Conservation (phyloP, 2,888 invertebrate species). For the Keiferia lycopersicella region DNA sequence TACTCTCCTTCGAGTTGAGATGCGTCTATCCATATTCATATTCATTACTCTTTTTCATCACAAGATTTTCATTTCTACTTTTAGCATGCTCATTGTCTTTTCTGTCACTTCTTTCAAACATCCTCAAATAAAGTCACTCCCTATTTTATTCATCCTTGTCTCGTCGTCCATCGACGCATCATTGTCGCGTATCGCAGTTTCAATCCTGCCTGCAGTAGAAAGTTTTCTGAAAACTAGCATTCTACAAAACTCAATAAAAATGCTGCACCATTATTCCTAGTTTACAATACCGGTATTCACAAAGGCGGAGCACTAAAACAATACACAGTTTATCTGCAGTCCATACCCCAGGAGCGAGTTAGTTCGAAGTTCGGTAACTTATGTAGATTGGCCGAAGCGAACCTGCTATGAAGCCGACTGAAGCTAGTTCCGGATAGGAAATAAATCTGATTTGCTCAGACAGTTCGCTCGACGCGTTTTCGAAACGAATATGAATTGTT, state of each 20-base stretch:
- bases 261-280: background rate
- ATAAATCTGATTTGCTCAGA: conserved; percentile 32
- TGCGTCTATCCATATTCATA: too few relatives aligned
- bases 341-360: conserved; percentile 2
- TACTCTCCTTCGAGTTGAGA: too few relatives aligned
- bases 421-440: conserved; percentile 30
- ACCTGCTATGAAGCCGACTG: conserved; percentile 13
- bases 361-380: conserved; percentile 19
- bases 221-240: too few relatives aligned
- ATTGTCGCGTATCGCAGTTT: too few relatives aligned
- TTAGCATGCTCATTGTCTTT: too few relatives aligned
- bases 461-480: conserved; percentile 4
- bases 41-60: too few relatives aligned
- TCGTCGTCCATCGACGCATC: too few relatives aligned
- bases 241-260: background rate
- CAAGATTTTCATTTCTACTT: too few relatives aligned
- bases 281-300: background rate
- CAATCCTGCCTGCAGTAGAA: too few relatives aligned
- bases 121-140: too few relatives aligned
- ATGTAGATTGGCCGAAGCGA: conserved; percentile 20
- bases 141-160: too few relatives aligned
- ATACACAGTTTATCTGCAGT: conserved; percentile 7
- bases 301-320: conserved; percentile 5
- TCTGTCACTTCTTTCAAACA: too few relatives aligned
- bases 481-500: conserved; percentile 12